Evolutionary conservation across 2,797 vertebrate species (phyloP).

Genomic region (Emys orbicularis): DNA sequence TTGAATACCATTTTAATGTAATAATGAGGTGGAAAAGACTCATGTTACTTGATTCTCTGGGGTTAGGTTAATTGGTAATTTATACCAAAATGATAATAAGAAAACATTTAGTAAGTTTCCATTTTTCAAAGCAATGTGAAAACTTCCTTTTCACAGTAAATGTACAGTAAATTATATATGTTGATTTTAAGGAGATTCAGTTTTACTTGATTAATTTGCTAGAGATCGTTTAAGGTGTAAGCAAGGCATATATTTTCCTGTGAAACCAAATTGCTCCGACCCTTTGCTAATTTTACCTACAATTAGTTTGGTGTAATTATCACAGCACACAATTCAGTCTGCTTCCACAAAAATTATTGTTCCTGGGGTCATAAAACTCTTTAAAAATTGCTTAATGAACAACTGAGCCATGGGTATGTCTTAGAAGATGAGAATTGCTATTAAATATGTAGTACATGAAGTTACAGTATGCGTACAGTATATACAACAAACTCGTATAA

Average conservation of each 20-base stretch:
- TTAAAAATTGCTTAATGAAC: constrained; percentile 83
- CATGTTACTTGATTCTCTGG: constrained; percentile 36
- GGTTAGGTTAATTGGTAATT: constrained; percentile 63
- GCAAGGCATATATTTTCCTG: constrained; percentile 75
- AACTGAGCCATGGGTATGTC: constrained; percentile 73
- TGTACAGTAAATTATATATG: constrained; percentile 30
- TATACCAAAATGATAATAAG: constrained; percentile 39
- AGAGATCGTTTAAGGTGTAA: constrained; percentile 74
- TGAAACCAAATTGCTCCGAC: constrained; percentile 69
- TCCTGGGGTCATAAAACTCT: constrained; percentile 79
- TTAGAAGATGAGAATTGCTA: constrained; percentile 66
- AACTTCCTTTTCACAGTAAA: constrained; percentile 40
- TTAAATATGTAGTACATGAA: constrained; percentile 57
- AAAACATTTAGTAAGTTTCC: constrained; percentile 30
- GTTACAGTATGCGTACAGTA: background rate
- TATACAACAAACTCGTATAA: background rate
- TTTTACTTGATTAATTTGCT: constrained; percentile 72
- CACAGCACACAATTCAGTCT: constrained; percentile 75
- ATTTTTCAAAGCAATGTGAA: constrained; percentile 54
- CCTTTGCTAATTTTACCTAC: constrained; percentile 81
- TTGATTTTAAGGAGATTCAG: constrained; percentile 62
- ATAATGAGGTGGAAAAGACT: background rate
- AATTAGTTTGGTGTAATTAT: constrained; percentile 84
- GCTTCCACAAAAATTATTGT: constrained; percentile 82
- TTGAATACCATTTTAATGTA: constrained; percentile 40